Base-by-base conservation (phyloP, 23 tunicate genomes). In the Oikopleura dioica region DNA sequence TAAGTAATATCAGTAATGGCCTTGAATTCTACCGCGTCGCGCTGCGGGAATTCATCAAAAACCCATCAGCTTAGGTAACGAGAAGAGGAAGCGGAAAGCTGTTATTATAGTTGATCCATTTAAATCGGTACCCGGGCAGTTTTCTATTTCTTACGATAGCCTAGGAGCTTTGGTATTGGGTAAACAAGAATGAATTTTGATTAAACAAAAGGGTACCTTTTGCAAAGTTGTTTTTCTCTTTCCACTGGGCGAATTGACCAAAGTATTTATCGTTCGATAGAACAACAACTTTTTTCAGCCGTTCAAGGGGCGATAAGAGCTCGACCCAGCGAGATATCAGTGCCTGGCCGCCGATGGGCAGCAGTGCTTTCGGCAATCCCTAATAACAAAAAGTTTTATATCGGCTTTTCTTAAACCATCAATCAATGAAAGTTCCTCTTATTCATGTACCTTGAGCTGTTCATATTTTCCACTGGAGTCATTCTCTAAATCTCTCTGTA, bases 261-360 rank as follows among this genome's bases (percentile, higher is more conserved):
- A 72, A 38, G 37, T 50, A 87, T 35, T 44, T 51, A 31, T 34
- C 69, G 77, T 87, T 87, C 4, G 95, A 82, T 80, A 77, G 50
- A 30, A 78, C 75, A 69, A 38, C 76, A 34, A 85, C 79, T 69
- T 84, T 85, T 0, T 88, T 88, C 37, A 88, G 59, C 12, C 37
- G 50, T 1, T 35, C 77, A 29, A 2, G 30, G 35, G 79, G 59
- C 59, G 69, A 29, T 37, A 88, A 84, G 0, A 81, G 35, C 0
- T 81, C 59, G 34, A 88, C 77, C 96, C 96, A 88, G 35, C 72
- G 82, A 29, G 96, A 34, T 35, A 88, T 67, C 28, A 88, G 76
- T 0, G 89, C 79, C 59, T 50, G 68, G 1, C 76, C 81, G 16
- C 79, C 83, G 0, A 88, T 77, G 38, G 96, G 96, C 31, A 88